Evolutionary conservation across 1,140 invertebrate species (phyloP).

Genomic region (Ostrea edulis): DNA sequence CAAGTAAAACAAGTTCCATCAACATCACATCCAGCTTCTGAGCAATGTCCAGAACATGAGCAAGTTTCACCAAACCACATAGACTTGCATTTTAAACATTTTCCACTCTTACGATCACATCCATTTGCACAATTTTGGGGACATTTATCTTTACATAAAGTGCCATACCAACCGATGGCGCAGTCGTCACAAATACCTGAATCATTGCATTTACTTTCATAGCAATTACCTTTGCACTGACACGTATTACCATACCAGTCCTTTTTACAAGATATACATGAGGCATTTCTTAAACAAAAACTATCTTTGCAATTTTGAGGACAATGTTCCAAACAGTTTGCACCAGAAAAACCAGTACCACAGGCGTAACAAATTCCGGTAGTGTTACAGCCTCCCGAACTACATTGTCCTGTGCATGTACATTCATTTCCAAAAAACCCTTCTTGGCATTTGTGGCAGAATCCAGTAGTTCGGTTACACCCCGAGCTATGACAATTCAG

Average conservation of each 20-base stretch:
- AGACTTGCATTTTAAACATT: conserved; percentile 40
- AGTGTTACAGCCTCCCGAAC: neutral
- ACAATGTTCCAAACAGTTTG: conserved; percentile 36
- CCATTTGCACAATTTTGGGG: conserved; percentile 41
- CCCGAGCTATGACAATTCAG: conserved; percentile 16
- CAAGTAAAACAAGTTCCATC: conserved; percentile 43
- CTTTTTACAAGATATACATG: neutral
- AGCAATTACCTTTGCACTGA: conserved; percentile 43
- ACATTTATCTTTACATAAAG: neutral
- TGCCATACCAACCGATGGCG: conserved; percentile 39
- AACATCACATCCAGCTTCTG: conserved; percentile 16
- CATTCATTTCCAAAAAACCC: conserved; percentile 44
- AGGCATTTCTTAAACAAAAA: neutral
- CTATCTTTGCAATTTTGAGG: conserved; percentile 25
- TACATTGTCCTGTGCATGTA: conserved; percentile 34
- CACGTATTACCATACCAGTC: conserved; percentile 40
- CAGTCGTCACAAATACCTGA: conserved; percentile 31
- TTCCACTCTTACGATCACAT: conserved; percentile 33
- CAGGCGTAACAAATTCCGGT: conserved; percentile 40
- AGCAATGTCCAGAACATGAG: conserved; percentile 45
- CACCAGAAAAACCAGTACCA: neutral
- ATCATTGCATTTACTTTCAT: conserved; percentile 19
- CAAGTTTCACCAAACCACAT: conserved; percentile 45
- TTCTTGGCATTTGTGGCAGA: conserved; percentile 10
- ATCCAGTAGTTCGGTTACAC: conserved; percentile 28